Evolutionary conservation across 64 coral and sea anemone genomes (phyloP), one percentile per base, ranked within the genome.

Genomic region (Orbicella faveolata): DNA sequence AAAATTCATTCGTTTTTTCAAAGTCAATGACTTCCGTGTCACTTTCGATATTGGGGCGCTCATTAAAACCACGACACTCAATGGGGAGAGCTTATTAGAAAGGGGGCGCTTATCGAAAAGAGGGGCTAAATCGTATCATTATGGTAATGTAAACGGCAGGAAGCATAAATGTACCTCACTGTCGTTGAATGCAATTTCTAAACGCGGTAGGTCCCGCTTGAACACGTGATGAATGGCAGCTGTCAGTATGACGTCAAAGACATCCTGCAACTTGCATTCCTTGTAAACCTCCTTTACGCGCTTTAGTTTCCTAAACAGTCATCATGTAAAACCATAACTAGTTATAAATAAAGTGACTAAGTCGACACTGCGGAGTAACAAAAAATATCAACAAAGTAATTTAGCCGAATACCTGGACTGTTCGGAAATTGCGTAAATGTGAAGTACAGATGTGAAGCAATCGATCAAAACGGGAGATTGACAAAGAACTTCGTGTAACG

Each of bases 351-450:
- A 59, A 16, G 55, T 14, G 55, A 59, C 11, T 15, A 14, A 59
- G 11, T 16, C 55, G 15, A 15, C 55, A 16, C 6, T 68, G 21
- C 23, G 65, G 21, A n/a, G 18, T 5, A 18, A 67, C 21, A 67
- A 19, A 20, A 6, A 18, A 76, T 4, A 41, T 76, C 30, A 23
- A 51, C 8, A 20, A 30, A 55, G 20, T 75, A 25, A 44, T 21
- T 23, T 12, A 20, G 30, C 34, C 34, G 13, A 39, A 63, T 92
- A 92, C 90, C 90, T 87, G 1, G 83, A 92, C 12, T 79, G 83
- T 33, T 87, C 72, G 30, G 90, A 65, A 18, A 92, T 23, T 4
- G 36, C 19, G 75, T 70, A 92, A 30, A 92, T 85, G 73, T 92
- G 74, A 18, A 92, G 59, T 62, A 92, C 30, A 14, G 74, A 69